A percentile compares a stretch with the other conserved stretches of the same genome.
phyloP scores from a whole-genome alignment of 2,797 vertebrate genomes.

The Novumbra hubbsi region DNA sequence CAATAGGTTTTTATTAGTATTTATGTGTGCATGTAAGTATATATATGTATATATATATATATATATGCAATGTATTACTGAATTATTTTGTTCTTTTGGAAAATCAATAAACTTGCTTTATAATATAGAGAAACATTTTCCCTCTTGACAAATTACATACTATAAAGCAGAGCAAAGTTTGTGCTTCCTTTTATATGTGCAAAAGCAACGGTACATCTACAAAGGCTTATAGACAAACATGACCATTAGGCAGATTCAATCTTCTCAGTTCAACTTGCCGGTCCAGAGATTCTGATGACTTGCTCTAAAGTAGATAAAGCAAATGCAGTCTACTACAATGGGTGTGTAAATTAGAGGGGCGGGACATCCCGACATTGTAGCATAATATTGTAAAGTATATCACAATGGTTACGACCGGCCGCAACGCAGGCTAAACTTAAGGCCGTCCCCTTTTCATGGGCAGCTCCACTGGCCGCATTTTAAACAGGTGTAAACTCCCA shows the following conservation, averaged over 20 bases:
- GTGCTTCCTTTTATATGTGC: not conserved
- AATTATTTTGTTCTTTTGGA: no score
- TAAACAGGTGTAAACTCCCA: conserved; percentile 62
- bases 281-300: not conserved
- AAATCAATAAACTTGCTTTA: no score
- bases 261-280: not conserved
- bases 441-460: not conserved
- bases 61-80: no score
- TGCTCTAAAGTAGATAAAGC: not conserved
- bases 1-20: no score
- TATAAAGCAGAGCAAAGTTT: no score
- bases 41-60: no score
- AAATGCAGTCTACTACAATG: conserved; percentile 32
- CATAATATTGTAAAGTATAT: conserved; percentile 26
- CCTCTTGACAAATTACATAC: no score
- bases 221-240: not conserved
- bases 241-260: not conserved
- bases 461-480: conserved; percentile 52
- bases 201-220: not conserved
- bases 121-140: no score
- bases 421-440: conserved; percentile 32
- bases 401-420: conserved; percentile 41
- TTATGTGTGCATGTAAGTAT: no score
- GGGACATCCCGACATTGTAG: not conserved
- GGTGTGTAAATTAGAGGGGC: conserved; percentile 18